Evolutionary conservation across 2,888 invertebrate genomes (phyloP), one percentile per base, ranked within the genome.

Genomic region (Cotesia congregata): DNA sequence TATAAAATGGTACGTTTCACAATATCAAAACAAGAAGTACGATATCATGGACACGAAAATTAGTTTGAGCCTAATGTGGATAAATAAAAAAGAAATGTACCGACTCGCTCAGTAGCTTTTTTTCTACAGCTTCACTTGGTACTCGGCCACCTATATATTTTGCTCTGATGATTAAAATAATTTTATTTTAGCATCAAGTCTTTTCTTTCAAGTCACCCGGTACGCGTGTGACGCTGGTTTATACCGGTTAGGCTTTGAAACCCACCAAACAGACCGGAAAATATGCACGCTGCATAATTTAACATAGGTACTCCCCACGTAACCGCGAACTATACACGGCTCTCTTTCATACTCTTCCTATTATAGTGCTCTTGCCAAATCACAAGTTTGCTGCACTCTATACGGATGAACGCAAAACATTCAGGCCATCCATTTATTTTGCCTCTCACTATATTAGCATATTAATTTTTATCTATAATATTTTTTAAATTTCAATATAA

Each of bases 261-360:
- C 86, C 86, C 87, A 88, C 86, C 87, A 88, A 88, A 88, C 88
- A 88, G 88, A 87, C 87, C 88, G 87, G 88, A 88, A 88, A 88
- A 88, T 88, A 88, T 87, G 88, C 86, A 87, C 85, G 85, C 86
- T 88, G 87, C 88, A 88, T 88, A 88, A 88, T 88, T 88, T 84
- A 86, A 81, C 82, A 82, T 84, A 83, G 84, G 83, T 83, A 82
- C 80, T 79, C 80, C 74, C 80, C 70, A 75, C 76, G 77, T 74
- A 77, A 80, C 78, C 80, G 76, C 78, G 77, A 76, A 73, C 77
- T 71, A 76, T 67, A 73, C 67, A 76, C 69, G 64, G 60, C 67
- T 72, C 68, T 77, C 74, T 78, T 80, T 78, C 76, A 79, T 81
- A 74, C 72, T 78, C 76, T 73, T 74, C 76, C 79, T 77, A 79